Conservation (phyloP, 2,888 invertebrate species). For the Drosophila paramelanica region DNA sequence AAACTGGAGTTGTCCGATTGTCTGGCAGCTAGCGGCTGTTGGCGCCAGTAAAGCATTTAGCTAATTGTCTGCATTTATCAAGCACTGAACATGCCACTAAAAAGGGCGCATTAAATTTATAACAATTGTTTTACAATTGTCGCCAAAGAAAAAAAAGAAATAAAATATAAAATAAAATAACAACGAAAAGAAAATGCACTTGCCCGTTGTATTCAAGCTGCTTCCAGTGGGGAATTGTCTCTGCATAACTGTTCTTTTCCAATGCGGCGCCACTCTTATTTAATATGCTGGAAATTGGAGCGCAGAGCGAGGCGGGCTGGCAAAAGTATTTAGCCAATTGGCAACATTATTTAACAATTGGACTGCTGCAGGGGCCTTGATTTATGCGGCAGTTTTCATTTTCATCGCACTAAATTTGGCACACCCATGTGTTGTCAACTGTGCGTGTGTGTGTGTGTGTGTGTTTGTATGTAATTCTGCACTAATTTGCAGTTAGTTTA, state of each 20-base stretch:
- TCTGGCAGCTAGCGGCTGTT: constrained; percentile 49
- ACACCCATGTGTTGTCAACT: constrained; percentile 37
- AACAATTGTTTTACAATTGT: constrained; percentile 76
- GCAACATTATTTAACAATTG: constrained; percentile 64
- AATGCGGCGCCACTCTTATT: constrained; percentile 64
- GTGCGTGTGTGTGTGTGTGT: not conserved
- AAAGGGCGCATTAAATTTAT: constrained; percentile 70
- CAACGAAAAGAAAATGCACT: constrained; percentile 20
- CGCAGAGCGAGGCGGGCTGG: constrained; percentile 22
- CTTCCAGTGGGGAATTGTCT: constrained; percentile 21
- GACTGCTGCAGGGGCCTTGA: constrained; percentile 49
- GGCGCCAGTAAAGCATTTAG: constrained; percentile 75
- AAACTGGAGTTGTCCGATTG: constrained; percentile 16
- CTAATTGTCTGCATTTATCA: constrained; percentile 80
- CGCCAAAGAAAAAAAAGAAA: constrained; percentile 23
- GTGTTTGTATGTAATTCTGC: constrained; percentile 48
- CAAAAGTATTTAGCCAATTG: constrained; percentile 73
- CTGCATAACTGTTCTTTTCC: constrained; percentile 56
- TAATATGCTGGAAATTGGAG: constrained; percentile 51
- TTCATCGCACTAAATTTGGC: constrained; percentile 39
- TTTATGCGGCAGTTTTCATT: constrained; percentile 62
- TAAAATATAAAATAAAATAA: constrained; percentile 30
- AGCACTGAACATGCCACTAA: constrained; percentile 41
- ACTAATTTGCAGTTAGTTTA: constrained; percentile 75
- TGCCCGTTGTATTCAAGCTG: constrained; percentile 2